Percentiles rank a stretch among this genome's conserved stretches.
phyloP scores from a whole-genome alignment of 2,888 invertebrate genomes.

The Onchidella celtica region DNA sequence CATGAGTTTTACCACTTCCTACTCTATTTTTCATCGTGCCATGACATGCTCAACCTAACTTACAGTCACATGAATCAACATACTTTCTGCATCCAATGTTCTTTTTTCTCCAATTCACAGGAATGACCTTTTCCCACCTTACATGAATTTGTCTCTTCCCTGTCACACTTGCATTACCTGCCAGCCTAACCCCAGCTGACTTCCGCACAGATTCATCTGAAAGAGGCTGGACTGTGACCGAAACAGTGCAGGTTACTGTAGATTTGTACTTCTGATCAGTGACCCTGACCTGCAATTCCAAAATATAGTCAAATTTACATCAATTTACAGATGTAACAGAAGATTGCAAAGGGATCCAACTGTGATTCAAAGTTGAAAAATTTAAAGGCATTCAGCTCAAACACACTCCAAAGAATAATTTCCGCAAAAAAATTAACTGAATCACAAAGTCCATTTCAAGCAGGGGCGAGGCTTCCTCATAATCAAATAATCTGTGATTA shows the following conservation, averaged over 20 bases:
- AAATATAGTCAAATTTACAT: neutral
- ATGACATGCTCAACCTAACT: too few relatives aligned
- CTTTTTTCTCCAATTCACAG: too few relatives aligned
- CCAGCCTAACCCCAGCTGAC: constrained; percentile 94
- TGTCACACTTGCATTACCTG: constrained; percentile 86
- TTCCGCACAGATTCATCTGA: constrained; percentile 97
- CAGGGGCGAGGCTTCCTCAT: too few relatives aligned
- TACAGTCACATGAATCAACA: too few relatives aligned
- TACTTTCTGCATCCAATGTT: too few relatives aligned
- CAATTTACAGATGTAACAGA: neutral
- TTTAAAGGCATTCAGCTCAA: neutral
- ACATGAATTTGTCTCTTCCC: too few relatives aligned
- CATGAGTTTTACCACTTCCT: too few relatives aligned
- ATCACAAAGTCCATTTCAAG: too few relatives aligned
- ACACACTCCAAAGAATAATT: neutral
- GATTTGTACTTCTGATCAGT: constrained; percentile 84
- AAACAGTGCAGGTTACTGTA: constrained; percentile 97
- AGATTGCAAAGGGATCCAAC: too few relatives aligned
- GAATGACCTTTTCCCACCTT: too few relatives aligned
- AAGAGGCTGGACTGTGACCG: constrained; percentile 95
- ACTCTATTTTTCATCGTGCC: too few relatives aligned
- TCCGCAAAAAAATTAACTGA: neutral
- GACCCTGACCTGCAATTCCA: constrained; percentile 39
- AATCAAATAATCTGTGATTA: too few relatives aligned
- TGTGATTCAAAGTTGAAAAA: neutral